Evolutionary conservation across 2,113 vertebrate species (phyloP).

Genomic region (Poeciliopsis occidentalis): DNA sequence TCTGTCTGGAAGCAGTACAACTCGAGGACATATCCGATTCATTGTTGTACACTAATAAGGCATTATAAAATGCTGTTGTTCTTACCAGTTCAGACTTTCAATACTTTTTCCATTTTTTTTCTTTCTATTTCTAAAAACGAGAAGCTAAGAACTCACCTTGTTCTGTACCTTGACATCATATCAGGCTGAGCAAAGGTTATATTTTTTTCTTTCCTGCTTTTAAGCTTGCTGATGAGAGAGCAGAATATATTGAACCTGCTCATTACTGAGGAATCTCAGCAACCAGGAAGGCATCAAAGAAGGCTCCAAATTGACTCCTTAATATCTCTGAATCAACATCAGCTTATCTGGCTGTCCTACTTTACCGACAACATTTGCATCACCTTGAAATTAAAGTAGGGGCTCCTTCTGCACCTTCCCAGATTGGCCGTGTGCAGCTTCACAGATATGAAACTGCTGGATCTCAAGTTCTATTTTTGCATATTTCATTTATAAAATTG

Average conservation of each 20-base stretch:
- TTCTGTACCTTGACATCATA: constrained; percentile 23
- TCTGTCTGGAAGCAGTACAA: not conserved
- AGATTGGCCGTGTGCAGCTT: not conserved
- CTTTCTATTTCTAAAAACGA: constrained; percentile 32
- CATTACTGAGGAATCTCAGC: constrained; percentile 54
- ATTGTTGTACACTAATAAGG: not conserved
- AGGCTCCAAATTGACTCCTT: constrained; percentile 51
- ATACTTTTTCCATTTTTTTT: not conserved
- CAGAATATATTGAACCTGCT: constrained; percentile 52
- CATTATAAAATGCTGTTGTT: not conserved
- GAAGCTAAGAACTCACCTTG: constrained; percentile 15
- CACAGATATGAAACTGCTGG: not conserved
- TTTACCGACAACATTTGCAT: constrained; percentile 21
- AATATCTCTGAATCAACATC: constrained; percentile 53
- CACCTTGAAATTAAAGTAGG: constrained; percentile 28
- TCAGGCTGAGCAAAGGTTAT: constrained; percentile 35
- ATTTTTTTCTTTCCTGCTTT: constrained; percentile 18
- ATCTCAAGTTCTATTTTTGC: not conserved
- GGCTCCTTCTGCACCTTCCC: not conserved
- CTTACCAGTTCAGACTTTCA: constrained; percentile 20
- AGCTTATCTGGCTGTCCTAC: constrained; percentile 28
- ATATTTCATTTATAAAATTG: constrained; percentile 1
- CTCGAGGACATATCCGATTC: not conserved
- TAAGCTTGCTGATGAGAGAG: constrained; percentile 43
- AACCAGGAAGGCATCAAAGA: constrained; percentile 56